Base-by-base conservation (phyloP, 2,888 invertebrate species). In the Beris morrisii region DNA sequence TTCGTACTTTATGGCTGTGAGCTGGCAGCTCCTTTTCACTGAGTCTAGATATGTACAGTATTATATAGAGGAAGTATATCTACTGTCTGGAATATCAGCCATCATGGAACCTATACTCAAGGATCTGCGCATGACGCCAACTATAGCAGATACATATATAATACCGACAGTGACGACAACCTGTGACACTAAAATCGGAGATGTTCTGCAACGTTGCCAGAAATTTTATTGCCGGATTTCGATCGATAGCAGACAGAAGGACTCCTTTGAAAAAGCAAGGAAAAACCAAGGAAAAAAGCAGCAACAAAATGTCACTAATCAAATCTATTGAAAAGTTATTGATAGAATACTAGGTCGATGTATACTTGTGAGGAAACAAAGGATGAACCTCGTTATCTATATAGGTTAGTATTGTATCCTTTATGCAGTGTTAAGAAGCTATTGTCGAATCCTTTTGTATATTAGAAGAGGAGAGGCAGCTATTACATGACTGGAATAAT, bases 181-280 rank as follows among this genome's bases (percentile, higher is more conserved):
- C 52, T 38, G 46, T 61, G 61, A 61, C 61, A 61, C 50, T 52
- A 31, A 50, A 28, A 22, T 32, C 15, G 50, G 28, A 38, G 61
- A 50, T 50, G 6, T 50, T 22, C 43, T 61, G 61, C 61, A 61
- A 50, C 52, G 61, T 61, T 61, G 61, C 61, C 61, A 61, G 22
- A 38, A 38, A 38, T 38, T 5, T 52, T 52, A 61, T 4, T 50
- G 30, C 50, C 12, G 22, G 28, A 30, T 61, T 50, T 52, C 30
- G 61, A 61, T 61, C 61, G 61, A 61, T 61, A 61, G 50, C 61
- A 61, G 61, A 61, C 61, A 50, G 61, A 61, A 43, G 50, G 61
- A 50, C 61, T 61, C 61, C 61, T 15, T 38, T 61, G 11, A 12
- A 59, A n/a, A 31, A 15, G 43, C 31, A 55, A 32, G n/a, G 6